Conservation (phyloP, 37 sponge, comb jelly and placozoan species). For the Theonella swinhoei region DNA sequence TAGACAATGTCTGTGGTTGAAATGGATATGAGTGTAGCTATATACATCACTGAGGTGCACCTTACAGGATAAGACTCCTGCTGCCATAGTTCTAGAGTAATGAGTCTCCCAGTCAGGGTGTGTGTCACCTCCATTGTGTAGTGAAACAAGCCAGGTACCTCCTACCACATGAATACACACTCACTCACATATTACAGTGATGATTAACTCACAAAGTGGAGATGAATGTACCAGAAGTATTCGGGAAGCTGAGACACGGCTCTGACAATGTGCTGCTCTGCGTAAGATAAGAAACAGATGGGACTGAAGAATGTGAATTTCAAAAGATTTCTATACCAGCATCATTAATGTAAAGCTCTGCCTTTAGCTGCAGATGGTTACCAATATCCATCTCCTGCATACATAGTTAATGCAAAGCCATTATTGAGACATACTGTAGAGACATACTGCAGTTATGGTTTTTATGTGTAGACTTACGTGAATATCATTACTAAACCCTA, state of each 20-base stretch:
- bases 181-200: neutral
- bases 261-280: neutral
- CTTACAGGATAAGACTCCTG: neutral
- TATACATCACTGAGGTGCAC: no score
- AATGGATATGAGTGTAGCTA: neutral
- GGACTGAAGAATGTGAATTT: no score
- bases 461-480: no score
- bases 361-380: constrained; percentile 27
- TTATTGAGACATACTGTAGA: no score
- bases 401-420: no score
- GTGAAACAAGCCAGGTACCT: neutral
- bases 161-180: neutral
- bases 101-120: neutral
- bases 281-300: neutral
- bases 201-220: neutral
- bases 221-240: neutral
- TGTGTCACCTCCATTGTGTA: neutral
- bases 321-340: neutral
- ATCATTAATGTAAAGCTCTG: neutral
- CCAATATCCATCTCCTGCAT: constrained; percentile 30
- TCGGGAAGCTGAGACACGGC: neutral
- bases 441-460: no score
- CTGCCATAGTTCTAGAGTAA: neutral
- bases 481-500: neutral
- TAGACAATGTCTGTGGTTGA: neutral